Evolutionary conservation across 2,797 vertebrate genomes (phyloP).

Genomic region (Pogonophryne albipinna): DNA sequence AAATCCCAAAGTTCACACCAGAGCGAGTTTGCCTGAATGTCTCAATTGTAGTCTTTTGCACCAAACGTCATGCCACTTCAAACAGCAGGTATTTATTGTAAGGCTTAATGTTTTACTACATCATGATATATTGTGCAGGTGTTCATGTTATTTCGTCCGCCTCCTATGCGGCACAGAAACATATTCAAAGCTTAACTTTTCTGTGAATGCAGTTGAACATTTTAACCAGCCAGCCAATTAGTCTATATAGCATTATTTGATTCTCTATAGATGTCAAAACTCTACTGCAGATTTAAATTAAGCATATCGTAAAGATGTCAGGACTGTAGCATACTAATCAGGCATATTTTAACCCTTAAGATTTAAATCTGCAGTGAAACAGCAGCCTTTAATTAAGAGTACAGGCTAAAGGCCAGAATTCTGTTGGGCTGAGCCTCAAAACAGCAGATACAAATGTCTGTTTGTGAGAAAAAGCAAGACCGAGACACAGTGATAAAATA

Average conservation of each 20-base stretch:
- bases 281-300: not conserved
- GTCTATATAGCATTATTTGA: slow-evolving; percentile 5
- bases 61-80: not conserved
- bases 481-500: slow-evolving; percentile 1
- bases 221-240: slow-evolving; percentile 26
- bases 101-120: not conserved
- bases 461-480: not conserved
- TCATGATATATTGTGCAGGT: not conserved
- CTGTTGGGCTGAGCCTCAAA: slow-evolving; percentile 6
- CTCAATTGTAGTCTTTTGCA: not conserved
- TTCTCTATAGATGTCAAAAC: not conserved
- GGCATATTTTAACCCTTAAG: slow-evolving; percentile 3
- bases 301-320: slow-evolving; percentile 1
- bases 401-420: not conserved
- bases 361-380: not conserved
- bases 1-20: not conserved
- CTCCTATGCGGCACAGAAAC: not conserved
- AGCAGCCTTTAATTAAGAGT: not conserved
- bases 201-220: not conserved
- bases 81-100: not conserved
- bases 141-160: not conserved
- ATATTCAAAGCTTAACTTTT: slow-evolving; percentile 7
- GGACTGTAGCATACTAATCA: slow-evolving; percentile 9
- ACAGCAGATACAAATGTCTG: not conserved
- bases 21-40: not conserved